These are phyloP conservation scores for Phyllostomus hastatus DNA, from an alignment of 2,113 vertebrate species.

Conservation along the genomic window DNA sequence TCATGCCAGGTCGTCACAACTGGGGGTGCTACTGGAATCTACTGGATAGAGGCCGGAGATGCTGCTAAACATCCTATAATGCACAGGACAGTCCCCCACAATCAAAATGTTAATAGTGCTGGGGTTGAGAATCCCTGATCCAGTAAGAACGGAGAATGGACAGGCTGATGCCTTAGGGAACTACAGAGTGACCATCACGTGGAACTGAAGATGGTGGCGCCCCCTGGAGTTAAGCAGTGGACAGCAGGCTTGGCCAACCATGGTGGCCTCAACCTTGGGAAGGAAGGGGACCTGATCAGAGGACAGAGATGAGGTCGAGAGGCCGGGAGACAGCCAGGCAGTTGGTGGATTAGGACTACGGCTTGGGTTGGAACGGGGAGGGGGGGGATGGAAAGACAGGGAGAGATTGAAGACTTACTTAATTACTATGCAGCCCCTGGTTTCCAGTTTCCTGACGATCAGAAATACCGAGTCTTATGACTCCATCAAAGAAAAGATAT, in stretches of 20 bases:
- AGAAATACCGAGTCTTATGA: background rate
- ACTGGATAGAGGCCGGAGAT: background rate
- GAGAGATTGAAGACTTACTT: background rate
- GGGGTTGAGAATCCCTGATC: too few relatives aligned
- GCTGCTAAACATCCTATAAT: background rate
- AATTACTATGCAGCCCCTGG: background rate
- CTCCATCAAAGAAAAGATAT: background rate
- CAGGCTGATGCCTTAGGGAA: rapidly evolving
- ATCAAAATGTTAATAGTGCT: background rate
- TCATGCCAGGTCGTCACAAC: background rate
- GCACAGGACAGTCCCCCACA: background rate
- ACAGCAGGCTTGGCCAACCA: rapidly evolving
- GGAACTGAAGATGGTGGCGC: rapidly evolving
- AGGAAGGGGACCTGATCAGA: rapidly evolving
- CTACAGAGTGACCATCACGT: rapidly evolving
- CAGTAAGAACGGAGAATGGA: background rate
- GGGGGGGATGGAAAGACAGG: background rate
- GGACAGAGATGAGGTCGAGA: background rate
- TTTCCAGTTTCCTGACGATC: background rate
- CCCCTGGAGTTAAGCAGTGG: rapidly evolving
- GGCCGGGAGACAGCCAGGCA: rapidly evolving
- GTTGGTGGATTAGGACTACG: rapidly evolving
- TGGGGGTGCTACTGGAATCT: background rate
- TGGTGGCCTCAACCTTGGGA: rapidly evolving
- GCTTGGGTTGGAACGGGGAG: background rate